Conservation (phyloP, 2,888 invertebrate genomes). For the Yponomeuta cagnagella region DNA sequence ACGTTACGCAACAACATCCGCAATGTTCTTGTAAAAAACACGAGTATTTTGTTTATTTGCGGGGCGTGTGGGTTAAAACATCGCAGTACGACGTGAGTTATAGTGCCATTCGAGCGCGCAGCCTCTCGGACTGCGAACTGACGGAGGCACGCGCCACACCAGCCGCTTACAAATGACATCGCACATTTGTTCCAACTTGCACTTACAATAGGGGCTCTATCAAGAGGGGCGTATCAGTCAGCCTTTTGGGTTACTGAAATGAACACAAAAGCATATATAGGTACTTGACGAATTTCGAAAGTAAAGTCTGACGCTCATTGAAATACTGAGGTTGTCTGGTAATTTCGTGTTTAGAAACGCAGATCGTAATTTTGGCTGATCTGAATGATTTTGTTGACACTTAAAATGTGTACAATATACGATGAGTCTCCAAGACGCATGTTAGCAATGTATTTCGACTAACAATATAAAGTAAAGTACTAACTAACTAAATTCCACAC, state of each 20-base stretch:
- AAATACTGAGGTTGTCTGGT: too few relatives aligned
- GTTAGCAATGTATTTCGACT: too few relatives aligned
- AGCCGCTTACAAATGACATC: neutral
- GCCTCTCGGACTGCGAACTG: conserved; percentile 21
- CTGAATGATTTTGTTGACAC: too few relatives aligned
- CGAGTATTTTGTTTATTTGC: conserved; percentile 41
- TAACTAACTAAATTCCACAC: too few relatives aligned
- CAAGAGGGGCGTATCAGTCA: neutral
- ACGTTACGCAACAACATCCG: conserved; percentile 12
- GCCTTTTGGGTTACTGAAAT: neutral
- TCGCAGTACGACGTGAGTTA: conserved; percentile 36
- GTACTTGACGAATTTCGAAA: neutral
- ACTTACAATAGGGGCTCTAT: neutral
- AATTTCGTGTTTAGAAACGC: too few relatives aligned
- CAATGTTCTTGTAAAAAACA: conserved; percentile 29
- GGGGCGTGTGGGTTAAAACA: conserved; percentile 23
- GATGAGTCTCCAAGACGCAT: too few relatives aligned
- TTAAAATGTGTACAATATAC: too few relatives aligned
- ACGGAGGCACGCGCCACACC: neutral
- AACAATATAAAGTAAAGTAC: too few relatives aligned
- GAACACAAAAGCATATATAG: neutral
- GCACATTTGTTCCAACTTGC: neutral
- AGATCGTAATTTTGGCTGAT: too few relatives aligned
- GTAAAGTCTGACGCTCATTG: too few relatives aligned
- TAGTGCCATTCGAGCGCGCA: conserved; percentile 31